Conservation (phyloP, 2,888 invertebrate species). For the Anaspis maculata region DNA sequence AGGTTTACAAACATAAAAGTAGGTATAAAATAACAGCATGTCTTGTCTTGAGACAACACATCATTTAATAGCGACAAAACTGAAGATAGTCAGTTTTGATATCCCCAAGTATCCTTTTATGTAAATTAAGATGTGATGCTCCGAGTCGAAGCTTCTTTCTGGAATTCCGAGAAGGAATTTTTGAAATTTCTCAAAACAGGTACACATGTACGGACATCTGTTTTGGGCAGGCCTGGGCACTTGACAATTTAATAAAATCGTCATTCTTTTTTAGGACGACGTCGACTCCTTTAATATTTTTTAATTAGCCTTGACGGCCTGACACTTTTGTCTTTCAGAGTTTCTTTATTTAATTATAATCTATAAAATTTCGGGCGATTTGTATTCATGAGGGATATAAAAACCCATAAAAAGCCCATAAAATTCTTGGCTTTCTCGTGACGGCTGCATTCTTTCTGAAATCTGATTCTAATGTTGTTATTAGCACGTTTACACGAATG, state of each 20-base stretch:
- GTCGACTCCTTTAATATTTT: slow-evolving; percentile 12
- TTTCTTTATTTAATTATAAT: slow-evolving; percentile 2
- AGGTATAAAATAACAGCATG: slow-evolving; percentile 18
- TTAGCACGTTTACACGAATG: no score
- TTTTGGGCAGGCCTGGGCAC: slow-evolving; percentile 20
- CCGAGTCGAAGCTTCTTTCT: slow-evolving; percentile 27
- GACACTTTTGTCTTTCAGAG: slow-evolving; percentile 6
- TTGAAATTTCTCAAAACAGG: slow-evolving; percentile 36
- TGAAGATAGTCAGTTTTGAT: slow-evolving; percentile 27
- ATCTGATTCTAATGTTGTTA: slow-evolving; percentile 11
- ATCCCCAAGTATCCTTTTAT: slow-evolving; percentile 23
- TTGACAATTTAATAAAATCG: slow-evolving; percentile 33
- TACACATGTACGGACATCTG: slow-evolving; percentile 29
- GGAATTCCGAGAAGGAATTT: slow-evolving; percentile 35
- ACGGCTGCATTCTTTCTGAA: slow-evolving; percentile 11
- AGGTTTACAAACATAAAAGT: slow-evolving; percentile 16
- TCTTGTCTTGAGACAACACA: slow-evolving; percentile 22
- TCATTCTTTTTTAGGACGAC: slow-evolving; percentile 13
- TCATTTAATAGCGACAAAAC: slow-evolving; percentile 26
- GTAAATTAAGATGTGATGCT: no score
- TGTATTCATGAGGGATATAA: slow-evolving; percentile 4
- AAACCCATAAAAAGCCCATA: slow-evolving; percentile 14
- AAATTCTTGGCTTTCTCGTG: slow-evolving; percentile 7
- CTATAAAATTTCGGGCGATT: slow-evolving; percentile 2
- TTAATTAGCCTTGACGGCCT: slow-evolving; percentile 15